Percentiles rank a stretch among this genome's conserved stretches.
Evolutionary conservation across 1,140 invertebrate species (phyloP).

Genomic region (Scylla paramamosain): DNA sequence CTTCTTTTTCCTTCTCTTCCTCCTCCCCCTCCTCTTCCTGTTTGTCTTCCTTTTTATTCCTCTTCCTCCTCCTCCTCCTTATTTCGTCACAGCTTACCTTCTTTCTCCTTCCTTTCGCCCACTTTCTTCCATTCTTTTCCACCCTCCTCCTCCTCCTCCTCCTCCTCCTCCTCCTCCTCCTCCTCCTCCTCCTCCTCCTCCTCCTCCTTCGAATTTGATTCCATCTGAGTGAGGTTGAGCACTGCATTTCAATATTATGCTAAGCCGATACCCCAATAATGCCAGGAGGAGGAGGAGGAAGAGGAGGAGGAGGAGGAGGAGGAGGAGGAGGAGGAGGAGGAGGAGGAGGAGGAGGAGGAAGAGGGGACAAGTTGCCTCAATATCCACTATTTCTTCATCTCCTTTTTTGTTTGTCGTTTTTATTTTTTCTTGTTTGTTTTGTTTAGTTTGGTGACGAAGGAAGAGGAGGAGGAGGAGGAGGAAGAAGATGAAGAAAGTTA

Average conservation of each 20-base stretch:
- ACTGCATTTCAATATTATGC: constrained; percentile 72
- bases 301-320: neutral
- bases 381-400: neutral
- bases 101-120: neutral
- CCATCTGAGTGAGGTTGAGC: constrained; percentile 69
- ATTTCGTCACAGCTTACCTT: neutral
- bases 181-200: neutral
- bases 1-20: too few species aligned
- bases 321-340: neutral
- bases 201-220: constrained; percentile 66
- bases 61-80: neutral
- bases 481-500: neutral
- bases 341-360: neutral
- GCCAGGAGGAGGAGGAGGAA: neutral
- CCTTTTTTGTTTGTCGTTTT: neutral
- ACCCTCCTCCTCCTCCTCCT: neutral
- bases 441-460: neutral
- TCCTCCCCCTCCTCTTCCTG: neutral
- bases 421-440: neutral
- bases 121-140: neutral
- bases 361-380: neutral
- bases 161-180: neutral
- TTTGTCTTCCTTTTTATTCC: neutral
- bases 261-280: constrained; percentile 67
- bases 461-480: neutral